These are phyloP conservation scores for Carposina sasakii DNA, from an alignment of 1,140 invertebrate species.

Conservation along the genomic window DNA sequence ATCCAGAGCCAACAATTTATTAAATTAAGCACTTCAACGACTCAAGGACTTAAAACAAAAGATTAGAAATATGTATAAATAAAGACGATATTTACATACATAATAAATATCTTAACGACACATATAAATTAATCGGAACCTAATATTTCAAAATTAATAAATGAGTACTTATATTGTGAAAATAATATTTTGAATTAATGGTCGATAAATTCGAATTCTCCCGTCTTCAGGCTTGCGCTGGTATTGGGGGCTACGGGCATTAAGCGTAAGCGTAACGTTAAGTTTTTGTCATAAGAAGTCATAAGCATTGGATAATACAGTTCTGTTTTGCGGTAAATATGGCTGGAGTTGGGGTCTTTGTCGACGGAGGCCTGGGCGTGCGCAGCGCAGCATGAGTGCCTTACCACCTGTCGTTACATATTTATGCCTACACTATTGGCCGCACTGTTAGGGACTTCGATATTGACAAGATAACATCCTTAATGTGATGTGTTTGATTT, in stretches of 20 bases:
- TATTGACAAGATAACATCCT: slow-evolving; percentile 75
- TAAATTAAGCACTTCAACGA: slow-evolving; percentile 36
- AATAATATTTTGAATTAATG: slow-evolving; percentile 73
- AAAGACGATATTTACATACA: slow-evolving; percentile 70
- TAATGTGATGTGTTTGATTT: slow-evolving; percentile 75
- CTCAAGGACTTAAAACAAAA: slow-evolving; percentile 56
- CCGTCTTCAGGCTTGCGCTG: slow-evolving; percentile 68
- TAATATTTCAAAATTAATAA: slow-evolving; percentile 73
- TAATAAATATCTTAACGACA: slow-evolving; percentile 72
- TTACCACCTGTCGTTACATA: slow-evolving; percentile 71
- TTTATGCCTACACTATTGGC: slow-evolving; percentile 72
- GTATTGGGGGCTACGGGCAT: slow-evolving; percentile 30
- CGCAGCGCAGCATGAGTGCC: slow-evolving; percentile 68
- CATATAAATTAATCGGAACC: slow-evolving; percentile 72
- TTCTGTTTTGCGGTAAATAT: slow-evolving; percentile 36
- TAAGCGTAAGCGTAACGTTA: slow-evolving; percentile 19
- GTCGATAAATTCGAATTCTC: slow-evolving; percentile 72
- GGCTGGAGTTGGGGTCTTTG: slow-evolving; percentile 26
- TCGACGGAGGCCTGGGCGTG: slow-evolving; percentile 38
- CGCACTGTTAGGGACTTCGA: slow-evolving; percentile 72
- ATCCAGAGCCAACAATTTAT: slow-evolving; percentile 34
- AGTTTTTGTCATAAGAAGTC: slow-evolving; percentile 29
- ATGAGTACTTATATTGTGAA: slow-evolving; percentile 73
- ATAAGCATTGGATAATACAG: slow-evolving; percentile 35
- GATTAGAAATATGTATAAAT: slow-evolving; percentile 68